Conservation (phyloP, 1,140 invertebrate genomes). For the Lepidurus apus region DNA sequence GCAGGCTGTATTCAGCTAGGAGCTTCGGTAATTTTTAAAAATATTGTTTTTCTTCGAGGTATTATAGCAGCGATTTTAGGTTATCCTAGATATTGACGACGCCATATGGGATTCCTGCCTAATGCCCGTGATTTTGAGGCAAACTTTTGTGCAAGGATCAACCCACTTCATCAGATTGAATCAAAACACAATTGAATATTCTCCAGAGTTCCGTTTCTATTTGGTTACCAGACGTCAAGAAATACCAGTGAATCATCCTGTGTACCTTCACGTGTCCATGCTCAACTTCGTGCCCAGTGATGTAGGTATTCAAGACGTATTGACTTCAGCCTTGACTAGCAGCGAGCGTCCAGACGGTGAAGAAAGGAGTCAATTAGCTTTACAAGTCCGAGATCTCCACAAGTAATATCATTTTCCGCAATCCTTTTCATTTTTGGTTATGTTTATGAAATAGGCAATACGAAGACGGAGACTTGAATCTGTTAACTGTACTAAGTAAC, state of each 20-base stretch:
- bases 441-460: background rate
- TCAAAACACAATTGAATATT: slow-evolving; percentile 25
- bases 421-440: no score
- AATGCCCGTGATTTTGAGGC: slow-evolving; percentile 27
- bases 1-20: slow-evolving; percentile 30
- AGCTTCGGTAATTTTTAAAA: background rate
- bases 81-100: slow-evolving; percentile 16
- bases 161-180: slow-evolving; percentile 27
- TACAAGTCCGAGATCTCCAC: slow-evolving; percentile 26
- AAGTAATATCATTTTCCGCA: no score
- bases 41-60: no score
- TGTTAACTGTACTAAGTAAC: slow-evolving; percentile 20
- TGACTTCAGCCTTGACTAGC: slow-evolving; percentile 28
- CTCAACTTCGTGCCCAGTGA: slow-evolving; percentile 27
- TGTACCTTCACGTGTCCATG: slow-evolving; percentile 18
- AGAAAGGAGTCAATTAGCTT: slow-evolving; percentile 30
- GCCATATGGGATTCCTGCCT: slow-evolving; percentile 7
- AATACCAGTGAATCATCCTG: background rate
- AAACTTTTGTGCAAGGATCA: slow-evolving; percentile 28
- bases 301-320: slow-evolving; percentile 22
- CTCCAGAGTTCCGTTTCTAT: slow-evolving; percentile 27
- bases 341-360: slow-evolving; percentile 31
- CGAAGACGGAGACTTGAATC: slow-evolving; percentile 25
- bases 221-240: background rate
- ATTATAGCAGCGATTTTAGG: background rate